Base-by-base conservation (phyloP, 2,888 invertebrate species). In the Drosophila subsilvestris region DNA sequence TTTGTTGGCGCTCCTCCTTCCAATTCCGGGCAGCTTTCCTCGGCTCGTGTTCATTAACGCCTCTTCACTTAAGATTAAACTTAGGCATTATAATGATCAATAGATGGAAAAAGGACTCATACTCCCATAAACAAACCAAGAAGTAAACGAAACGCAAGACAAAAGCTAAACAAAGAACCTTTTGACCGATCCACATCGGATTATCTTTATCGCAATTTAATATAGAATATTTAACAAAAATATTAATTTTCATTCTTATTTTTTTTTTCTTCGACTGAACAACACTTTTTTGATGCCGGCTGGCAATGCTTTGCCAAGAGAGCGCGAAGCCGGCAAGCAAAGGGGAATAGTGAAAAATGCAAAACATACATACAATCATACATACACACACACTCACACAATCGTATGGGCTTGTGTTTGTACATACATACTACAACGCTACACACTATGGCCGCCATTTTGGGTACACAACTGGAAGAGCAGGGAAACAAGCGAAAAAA, bases 261-360 rank as follows among this genome's bases (percentile, higher is more conserved):
- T n/a, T 25, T 37, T 29, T 25, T 55, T 50, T 20, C 20, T 3
- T 43, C 42, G 43, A 37, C 20, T 56, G 27, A 56, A 59, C 66
- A 76, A 71, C 83, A 82, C 82, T 66, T 65, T 54, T 77, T 59
- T 47, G 50, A 70, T 58, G 65, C 72, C 72, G 72, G 71, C 74
- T 54, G 54, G 53, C 72, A 20, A 17, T 42, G 74, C 78, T 74
- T 55, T 71, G 43, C 51, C 56, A 47, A 48, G 32, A 47, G 71
- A 71, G 63, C 44, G 65, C 82, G 84, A 80, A 88, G 74, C 83
- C 83, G 83, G 83, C 86, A 80, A 80, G 22, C 86, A 83, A 83
- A 82, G 78, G 80, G 78, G 74, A 88, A 83, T 81, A 65, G 74
- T 70, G 65, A 83, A 76, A 85, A 74, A 72, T 67, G 62, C 74